Base-by-base conservation (phyloP, 2,113 vertebrate genomes). In the Colistium nudipinnis region DNA sequence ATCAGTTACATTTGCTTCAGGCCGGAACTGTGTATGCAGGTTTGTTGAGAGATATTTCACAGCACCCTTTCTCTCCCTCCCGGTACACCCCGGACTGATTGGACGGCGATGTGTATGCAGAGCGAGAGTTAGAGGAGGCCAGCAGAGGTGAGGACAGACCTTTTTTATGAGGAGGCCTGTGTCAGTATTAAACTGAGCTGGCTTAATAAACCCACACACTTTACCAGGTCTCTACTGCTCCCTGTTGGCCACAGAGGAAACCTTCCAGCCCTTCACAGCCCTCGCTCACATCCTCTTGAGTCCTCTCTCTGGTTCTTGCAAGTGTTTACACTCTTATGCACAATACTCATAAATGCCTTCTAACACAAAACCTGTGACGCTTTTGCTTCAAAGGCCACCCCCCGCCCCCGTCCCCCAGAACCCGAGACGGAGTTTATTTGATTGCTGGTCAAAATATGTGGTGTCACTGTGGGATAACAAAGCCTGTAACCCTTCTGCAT, bases 1-100 rank as follows among this genome's bases (percentile, higher is more conserved):
- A 72, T 84, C 76, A 69, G 36, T 75, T 74, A 68, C 64, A 56
- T 77, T 62, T 73, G 72, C 77, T 70, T 82, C 67, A 65, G 36
- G 68, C 41, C 36, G 48, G 44, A 75, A 54, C 54, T 70, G 84
- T 81, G 56, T 67, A 56, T 68, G 63, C 80, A 63, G 48, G 44
- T n/a, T 13, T 76, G 88, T 70, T 88, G 88, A 88, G 69, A 79
- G 90, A 92, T 57, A n/a, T 60, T 83, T 87, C 64, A 60, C 89
- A 87, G 90, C 48, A 31, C 60, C 44, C 27, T 65, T 48, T 62
- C 47, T 30, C 19, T 53, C 62, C 53, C 39, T n/a, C n/a, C n/a
- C n/a, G n/a, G n/a, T 38, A 62, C 33, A 57, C 38, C 44, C 17
- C 13, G 2, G 28, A 5, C 45, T 36, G 61, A 47, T 45, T 56